Evolutionary conservation across 2,113 vertebrate genomes (phyloP).

Genomic region (Ellobius talpinus): DNA sequence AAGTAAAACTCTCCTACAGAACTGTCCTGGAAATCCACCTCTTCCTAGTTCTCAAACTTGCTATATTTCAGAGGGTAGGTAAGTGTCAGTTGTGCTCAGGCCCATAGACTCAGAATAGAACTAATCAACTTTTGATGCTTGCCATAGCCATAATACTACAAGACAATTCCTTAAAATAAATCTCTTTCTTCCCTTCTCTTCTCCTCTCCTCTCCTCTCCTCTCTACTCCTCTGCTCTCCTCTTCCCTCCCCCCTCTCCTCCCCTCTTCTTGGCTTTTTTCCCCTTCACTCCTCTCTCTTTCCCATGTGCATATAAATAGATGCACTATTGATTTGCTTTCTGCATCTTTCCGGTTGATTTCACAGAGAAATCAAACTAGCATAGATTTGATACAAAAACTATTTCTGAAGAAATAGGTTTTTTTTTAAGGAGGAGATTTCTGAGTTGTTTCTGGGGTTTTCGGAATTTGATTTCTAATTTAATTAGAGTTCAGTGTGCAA

Average conservation of each 20-base stretch:
- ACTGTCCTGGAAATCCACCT: not conserved
- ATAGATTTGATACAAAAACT: not conserved
- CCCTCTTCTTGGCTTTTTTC: not conserved
- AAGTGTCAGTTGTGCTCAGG: not conserved
- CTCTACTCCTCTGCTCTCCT: not conserved
- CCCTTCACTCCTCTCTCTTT: not conserved
- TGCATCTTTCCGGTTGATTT: not conserved
- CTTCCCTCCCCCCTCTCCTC: not conserved
- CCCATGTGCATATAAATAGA: not conserved
- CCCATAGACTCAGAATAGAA: not conserved
- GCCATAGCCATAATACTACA: too few relatives aligned
- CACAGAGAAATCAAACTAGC: not conserved
- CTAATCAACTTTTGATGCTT: not conserved
- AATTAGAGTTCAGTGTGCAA: not conserved
- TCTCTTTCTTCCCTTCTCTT: fast-evolving
- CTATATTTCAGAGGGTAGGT: not conserved
- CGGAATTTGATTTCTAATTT: not conserved
- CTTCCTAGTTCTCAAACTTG: not conserved
- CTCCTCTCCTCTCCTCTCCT: not conserved
- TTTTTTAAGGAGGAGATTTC: not conserved
- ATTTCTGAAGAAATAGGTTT: not conserved
- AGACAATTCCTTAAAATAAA: not conserved
- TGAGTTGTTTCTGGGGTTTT: not conserved
- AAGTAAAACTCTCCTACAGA: not conserved
- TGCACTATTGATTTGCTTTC: not conserved